Conservation (phyloP, 2,888 invertebrate species). For the Lissocephala sabroskyi region DNA sequence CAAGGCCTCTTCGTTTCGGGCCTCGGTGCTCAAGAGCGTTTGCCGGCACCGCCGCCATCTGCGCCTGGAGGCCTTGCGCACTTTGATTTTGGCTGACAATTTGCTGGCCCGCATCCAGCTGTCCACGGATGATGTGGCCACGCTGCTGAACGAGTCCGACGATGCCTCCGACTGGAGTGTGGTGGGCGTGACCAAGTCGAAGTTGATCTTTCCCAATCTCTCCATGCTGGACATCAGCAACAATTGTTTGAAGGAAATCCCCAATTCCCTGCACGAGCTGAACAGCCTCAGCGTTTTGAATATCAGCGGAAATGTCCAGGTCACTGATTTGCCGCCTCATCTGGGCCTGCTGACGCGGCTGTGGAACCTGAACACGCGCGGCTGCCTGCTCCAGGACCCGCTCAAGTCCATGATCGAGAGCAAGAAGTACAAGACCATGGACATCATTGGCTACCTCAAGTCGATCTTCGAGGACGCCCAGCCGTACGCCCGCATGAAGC, state of each 20-base stretch:
- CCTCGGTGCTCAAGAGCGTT: conserved; percentile 84
- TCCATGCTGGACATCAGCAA: conserved; percentile 96
- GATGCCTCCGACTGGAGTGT: conserved; percentile 77
- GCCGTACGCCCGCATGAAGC: conserved; percentile 94
- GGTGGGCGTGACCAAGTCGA: conserved; percentile 75
- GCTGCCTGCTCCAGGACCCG: conserved; percentile 91
- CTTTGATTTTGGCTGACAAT: conserved; percentile 86
- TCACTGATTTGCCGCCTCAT: conserved; percentile 92
- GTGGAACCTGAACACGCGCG: conserved; percentile 95
- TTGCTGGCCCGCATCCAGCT: conserved; percentile 84
- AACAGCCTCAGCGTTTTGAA: conserved; percentile 93
- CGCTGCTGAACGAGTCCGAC: conserved; percentile 74
- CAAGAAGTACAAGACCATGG: conserved; percentile 95
- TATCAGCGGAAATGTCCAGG: conserved; percentile 82
- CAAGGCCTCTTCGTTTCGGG: conserved; percentile 76
- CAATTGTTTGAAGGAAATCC: conserved; percentile 86
- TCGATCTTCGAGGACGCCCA: conserved; percentile 90
- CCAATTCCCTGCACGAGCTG: conserved; percentile 87
- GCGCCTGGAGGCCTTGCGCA: conserved; percentile 75
- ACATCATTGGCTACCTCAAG: conserved; percentile 91
- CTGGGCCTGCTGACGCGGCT: conserved; percentile 94
- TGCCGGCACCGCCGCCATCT: conserved; percentile 89
- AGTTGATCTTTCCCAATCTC: conserved; percentile 91
- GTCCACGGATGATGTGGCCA: conserved; percentile 86
- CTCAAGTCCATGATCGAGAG: conserved; percentile 91